These are phyloP conservation scores for Aix galericulata DNA, from an alignment of 2,113 vertebrate species.

Conservation along the genomic window DNA sequence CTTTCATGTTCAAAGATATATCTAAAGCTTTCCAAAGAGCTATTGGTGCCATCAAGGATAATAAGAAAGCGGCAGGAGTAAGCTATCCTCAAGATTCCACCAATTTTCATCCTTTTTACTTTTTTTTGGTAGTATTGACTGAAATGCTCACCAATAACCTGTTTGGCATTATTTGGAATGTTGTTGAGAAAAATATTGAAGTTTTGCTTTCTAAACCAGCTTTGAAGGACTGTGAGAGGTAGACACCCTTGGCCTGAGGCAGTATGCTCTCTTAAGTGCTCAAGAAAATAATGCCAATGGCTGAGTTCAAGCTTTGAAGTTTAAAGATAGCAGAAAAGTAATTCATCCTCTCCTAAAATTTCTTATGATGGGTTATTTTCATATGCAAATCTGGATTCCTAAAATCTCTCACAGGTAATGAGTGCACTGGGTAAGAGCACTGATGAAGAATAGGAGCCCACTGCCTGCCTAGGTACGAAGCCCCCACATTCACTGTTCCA, in stretches of 20 bases:
- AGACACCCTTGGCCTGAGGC: rapidly evolving
- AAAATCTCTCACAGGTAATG: not conserved
- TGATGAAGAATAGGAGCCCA: not conserved
- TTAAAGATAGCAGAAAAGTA: not conserved
- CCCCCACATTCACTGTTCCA: too few relatives aligned
- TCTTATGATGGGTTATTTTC: not conserved
- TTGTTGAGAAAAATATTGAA: not conserved
- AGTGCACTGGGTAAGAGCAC: not conserved
- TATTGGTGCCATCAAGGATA: not conserved
- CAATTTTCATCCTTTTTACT: not conserved
- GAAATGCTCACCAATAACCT: not conserved
- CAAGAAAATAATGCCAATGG: not conserved
- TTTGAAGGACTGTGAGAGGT: not conserved
- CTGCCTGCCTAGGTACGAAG: rapidly evolving
- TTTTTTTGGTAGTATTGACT: not conserved
- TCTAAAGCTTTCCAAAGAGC: not conserved
- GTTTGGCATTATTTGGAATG: not conserved
- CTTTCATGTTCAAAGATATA: not conserved
- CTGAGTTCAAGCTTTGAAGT: not conserved
- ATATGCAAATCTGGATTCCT: not conserved
- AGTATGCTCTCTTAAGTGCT: not conserved
- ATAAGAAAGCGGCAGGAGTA: not conserved
- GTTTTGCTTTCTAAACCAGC: not conserved
- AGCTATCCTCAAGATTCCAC: not conserved
- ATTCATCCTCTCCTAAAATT: not conserved